phyloP scores from a whole-genome alignment of 1,140 invertebrate genomes.

The Pentalonia nigronervosa region DNA sequence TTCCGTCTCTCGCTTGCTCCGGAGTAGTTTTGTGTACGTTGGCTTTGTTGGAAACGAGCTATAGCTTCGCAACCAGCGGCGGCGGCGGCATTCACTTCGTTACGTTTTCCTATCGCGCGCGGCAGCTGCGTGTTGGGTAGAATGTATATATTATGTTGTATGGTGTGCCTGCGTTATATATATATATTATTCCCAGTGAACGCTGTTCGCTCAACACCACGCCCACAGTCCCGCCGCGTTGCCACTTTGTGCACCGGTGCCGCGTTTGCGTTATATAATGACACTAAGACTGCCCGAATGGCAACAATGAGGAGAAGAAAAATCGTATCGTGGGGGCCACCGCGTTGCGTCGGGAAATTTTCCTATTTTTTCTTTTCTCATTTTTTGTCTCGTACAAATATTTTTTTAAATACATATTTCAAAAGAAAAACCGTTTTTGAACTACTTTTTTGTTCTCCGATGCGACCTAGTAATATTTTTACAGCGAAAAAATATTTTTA shows the following conservation, averaged over 20 bases:
- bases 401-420: conserved; percentile 1
- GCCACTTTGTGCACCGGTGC: conserved; percentile 36
- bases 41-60: conserved; percentile 51
- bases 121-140: conserved; percentile 54
- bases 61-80: conserved; percentile 38
- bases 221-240: conserved; percentile 38
- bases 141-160: conserved; percentile 50
- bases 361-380: not conserved
- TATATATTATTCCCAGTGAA: conserved; percentile 42
- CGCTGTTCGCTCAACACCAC: conserved; percentile 20
- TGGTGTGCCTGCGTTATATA: conserved; percentile 20
- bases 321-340: conserved; percentile 43
- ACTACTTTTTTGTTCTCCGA: not conserved
- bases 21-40: not conserved
- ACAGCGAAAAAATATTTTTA: not conserved
- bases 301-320: conserved; percentile 41
- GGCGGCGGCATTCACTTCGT: conserved; percentile 53
- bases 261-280: conserved; percentile 53
- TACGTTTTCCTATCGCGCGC: conserved; percentile 49
- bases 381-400: not conserved
- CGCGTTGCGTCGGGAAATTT: conserved; percentile 34
- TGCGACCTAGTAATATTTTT: not conserved
- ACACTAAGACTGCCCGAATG: conserved; percentile 17
- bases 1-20: not conserved
- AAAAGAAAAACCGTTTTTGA: not conserved